phyloP scores from a whole-genome alignment of 1,140 invertebrate species.

The Stratiolaelaps scimitus region DNA sequence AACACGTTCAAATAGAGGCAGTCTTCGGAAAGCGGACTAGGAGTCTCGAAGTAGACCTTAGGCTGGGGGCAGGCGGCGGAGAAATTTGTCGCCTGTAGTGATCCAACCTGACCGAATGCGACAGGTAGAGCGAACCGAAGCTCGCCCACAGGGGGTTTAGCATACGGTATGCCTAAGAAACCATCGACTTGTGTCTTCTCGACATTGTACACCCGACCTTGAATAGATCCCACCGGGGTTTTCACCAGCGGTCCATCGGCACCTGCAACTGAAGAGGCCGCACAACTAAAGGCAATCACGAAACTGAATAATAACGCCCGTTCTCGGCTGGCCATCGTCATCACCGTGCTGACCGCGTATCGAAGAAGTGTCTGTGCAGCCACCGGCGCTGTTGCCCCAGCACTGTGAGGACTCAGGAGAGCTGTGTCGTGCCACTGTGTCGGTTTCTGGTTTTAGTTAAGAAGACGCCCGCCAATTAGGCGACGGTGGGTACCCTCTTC shows the following conservation, averaged over 20 bases:
- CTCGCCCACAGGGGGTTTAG: slow-evolving; percentile 32
- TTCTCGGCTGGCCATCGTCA: too few relatives aligned
- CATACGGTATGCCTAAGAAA: slow-evolving; percentile 21
- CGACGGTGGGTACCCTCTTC: too few relatives aligned
- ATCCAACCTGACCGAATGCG: not conserved
- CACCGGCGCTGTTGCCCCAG: too few relatives aligned
- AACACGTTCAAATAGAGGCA: slow-evolving; percentile 81
- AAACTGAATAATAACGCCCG: too few relatives aligned
- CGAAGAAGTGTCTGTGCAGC: too few relatives aligned
- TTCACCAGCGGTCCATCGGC: not conserved
- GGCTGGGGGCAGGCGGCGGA: not conserved
- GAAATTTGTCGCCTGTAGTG: not conserved
- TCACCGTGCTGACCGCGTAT: too few relatives aligned
- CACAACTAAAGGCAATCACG: too few relatives aligned
- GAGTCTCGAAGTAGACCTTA: not conserved
- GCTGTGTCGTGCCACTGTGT: too few relatives aligned
- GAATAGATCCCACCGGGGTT: not conserved
- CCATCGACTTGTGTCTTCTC: not conserved
- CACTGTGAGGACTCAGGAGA: too few relatives aligned
- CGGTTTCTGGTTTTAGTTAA: too few relatives aligned
- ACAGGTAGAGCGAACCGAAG: slow-evolving; percentile 21
- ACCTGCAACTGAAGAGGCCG: too few relatives aligned
- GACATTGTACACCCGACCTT: not conserved
- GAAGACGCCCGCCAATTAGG: too few relatives aligned
- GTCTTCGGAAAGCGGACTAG: slow-evolving; percentile 51